Evolutionary conservation across 2,113 vertebrate species (phyloP).

Genomic region (Calidris pugnax): DNA sequence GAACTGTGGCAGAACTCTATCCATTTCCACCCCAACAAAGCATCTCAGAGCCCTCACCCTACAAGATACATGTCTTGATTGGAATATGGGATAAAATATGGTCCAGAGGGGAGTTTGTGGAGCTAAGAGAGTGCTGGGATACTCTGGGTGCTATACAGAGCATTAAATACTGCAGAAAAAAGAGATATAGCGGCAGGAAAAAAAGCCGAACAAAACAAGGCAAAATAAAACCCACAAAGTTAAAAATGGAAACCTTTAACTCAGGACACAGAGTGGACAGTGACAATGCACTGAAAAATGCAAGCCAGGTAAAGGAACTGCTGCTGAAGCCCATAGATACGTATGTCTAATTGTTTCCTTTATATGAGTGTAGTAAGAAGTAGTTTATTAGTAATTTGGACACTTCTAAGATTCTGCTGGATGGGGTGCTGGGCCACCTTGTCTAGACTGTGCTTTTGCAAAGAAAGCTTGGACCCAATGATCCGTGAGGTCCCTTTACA

Average conservation of each 20-base stretch:
- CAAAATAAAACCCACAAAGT: neutral
- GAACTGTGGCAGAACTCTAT: neutral
- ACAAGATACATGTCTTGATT: neutral
- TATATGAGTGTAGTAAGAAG: neutral
- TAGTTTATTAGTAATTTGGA: neutral
- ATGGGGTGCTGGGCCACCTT: neutral
- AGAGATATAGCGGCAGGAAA: neutral
- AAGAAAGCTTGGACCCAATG: neutral
- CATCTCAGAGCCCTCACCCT: neutral
- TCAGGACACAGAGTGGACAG: rapidly evolving
- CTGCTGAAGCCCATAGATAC: neutral
- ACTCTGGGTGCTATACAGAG: neutral
- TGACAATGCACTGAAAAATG: neutral
- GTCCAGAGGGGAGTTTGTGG: neutral
- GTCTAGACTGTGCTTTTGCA: neutral
- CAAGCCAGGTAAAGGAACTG: neutral
- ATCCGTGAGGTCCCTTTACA: neutral
- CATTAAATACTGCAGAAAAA: neutral
- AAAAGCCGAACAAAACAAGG: neutral
- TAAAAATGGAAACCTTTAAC: neutral
- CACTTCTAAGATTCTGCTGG: neutral
- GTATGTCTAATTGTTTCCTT: neutral
- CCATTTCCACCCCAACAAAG: neutral
- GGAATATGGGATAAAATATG: neutral
- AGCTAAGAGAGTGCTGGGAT: neutral